Base-by-base conservation (phyloP, 2,888 invertebrate species). In the Amiota communis region DNA sequence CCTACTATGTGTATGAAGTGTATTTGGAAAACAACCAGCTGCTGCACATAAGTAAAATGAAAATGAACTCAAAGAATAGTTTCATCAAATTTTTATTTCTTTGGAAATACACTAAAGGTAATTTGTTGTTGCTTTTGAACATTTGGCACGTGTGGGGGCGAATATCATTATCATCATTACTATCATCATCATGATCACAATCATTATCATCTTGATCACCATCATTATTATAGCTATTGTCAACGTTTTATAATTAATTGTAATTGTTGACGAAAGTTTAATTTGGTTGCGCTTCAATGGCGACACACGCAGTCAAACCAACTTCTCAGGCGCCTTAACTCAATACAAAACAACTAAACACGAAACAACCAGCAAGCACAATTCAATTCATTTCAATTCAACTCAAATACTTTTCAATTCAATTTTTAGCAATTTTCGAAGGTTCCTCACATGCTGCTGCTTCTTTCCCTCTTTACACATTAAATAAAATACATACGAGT, bases 251-350 rank as follows among this genome's bases (percentile, higher is more conserved):
- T 86, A 86, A 86, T 86, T 86, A 86, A 86, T 86, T 87, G 85
- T 87, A 85, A 87, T 86, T 86, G 84, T 81, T 86, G 87, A 83
- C 87, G 85, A 87, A 81, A 87, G 87, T 86, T 87, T 86, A 87
- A 86, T 86, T 85, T 86, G 85, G 81, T 82, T 86, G 81, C 81
- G 82, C 81, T 85, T 79, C 83, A 81, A 82, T 83, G 83, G 85
- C 84, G 85, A 82, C 84, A 72, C 74, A 75, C 72, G 76, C 78
- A 71, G 76, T 73, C 75, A 74, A 72, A 74, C 76, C 74, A 73
- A 69, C 70, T 69, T 70, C 74, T 74, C 46, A 73, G 74, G 64
- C 70, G 36, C 36, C 36, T 36, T 6, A 36, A 36, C 36, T 36
- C 36, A 36, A 36, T 36, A 36, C 36, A 36, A 36, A 36, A 6